phyloP scores from a whole-genome alignment of 2,888 invertebrate species.

The Plagodis dolabraria region DNA sequence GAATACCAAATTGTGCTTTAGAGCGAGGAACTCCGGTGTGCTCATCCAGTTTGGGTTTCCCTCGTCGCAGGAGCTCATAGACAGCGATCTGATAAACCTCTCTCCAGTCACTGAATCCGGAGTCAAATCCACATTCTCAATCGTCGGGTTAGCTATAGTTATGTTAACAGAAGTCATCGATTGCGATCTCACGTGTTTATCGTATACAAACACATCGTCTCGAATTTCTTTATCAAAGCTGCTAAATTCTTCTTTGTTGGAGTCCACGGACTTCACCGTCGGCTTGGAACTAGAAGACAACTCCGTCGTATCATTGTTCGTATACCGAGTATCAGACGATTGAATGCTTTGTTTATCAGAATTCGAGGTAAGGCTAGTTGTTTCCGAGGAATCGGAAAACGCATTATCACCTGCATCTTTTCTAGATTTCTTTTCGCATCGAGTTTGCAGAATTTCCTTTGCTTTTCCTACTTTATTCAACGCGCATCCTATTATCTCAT shows the following conservation, averaged over 20 bases:
- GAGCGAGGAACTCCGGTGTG: conserved; percentile 91
- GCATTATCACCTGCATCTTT: conserved; percentile 74
- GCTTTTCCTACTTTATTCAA: conserved; percentile 59
- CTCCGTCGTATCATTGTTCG: conserved; percentile 72
- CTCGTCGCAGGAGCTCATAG: conserved; percentile 88
- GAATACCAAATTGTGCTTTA: conserved; percentile 92
- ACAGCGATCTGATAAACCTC: conserved; percentile 85
- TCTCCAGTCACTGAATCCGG: conserved; percentile 86
- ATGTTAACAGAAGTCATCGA: conserved; percentile 88
- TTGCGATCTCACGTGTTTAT: conserved; percentile 81
- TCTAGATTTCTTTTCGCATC: conserved; percentile 43
- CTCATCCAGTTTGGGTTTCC: conserved; percentile 92
- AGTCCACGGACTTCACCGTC: conserved; percentile 69
- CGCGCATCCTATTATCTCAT: conserved; percentile 62
- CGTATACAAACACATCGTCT: conserved; percentile 69
- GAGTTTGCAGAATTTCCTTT: conserved; percentile 56
- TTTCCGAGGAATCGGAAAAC: conserved; percentile 83
- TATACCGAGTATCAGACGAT: conserved; percentile 72
- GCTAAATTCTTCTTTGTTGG: conserved; percentile 67
- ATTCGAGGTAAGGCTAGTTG: conserved; percentile 79
- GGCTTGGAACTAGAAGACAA: conserved; percentile 72
- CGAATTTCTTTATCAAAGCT: conserved; percentile 72
- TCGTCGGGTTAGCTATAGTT: conserved; percentile 89
- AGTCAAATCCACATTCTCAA: conserved; percentile 88
- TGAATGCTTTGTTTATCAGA: conserved; percentile 81